Evolutionary conservation across 2,113 vertebrate genomes (phyloP).

Genomic region (Ascaphus truei): DNA sequence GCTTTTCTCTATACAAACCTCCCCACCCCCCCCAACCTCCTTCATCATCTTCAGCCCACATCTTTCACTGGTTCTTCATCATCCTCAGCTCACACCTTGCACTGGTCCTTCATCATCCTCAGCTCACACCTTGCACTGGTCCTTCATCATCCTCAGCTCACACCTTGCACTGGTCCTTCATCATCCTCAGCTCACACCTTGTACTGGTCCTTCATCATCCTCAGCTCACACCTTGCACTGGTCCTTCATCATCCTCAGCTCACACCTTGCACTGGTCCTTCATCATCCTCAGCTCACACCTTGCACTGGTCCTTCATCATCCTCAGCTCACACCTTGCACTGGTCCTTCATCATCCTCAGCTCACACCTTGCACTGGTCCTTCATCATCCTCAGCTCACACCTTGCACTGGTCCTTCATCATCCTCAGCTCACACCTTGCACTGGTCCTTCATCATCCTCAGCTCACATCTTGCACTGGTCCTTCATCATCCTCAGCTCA

Average conservation of each 20-base stretch:
- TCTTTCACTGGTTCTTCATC: conserved; percentile 4
- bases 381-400: conserved; percentile 16
- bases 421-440: conserved; percentile 20
- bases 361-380: conserved; percentile 15
- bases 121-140: conserved; percentile 19
- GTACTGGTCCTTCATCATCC: not conserved
- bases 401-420: conserved; percentile 1
- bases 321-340: conserved; percentile 18
- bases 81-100: conserved; percentile 20
- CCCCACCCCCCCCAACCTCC: not conserved
- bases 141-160: conserved; percentile 8
- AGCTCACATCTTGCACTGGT: conserved; percentile 17
- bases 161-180: conserved; percentile 5
- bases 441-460: not conserved
- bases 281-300: conserved; percentile 22
- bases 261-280: conserved; percentile 11
- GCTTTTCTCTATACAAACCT: not conserved
- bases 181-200: conserved; percentile 23
- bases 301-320: not conserved
- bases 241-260: conserved; percentile 1
- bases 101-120: not conserved
- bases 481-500: conserved; percentile 8
- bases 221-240: conserved; percentile 17
- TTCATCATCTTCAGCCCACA: conserved; percentile 24
- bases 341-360: not conserved